These are phyloP conservation scores for Elephantulus edwardii DNA, from an alignment of 2,113 vertebrate species.

Conservation along the genomic window DNA sequence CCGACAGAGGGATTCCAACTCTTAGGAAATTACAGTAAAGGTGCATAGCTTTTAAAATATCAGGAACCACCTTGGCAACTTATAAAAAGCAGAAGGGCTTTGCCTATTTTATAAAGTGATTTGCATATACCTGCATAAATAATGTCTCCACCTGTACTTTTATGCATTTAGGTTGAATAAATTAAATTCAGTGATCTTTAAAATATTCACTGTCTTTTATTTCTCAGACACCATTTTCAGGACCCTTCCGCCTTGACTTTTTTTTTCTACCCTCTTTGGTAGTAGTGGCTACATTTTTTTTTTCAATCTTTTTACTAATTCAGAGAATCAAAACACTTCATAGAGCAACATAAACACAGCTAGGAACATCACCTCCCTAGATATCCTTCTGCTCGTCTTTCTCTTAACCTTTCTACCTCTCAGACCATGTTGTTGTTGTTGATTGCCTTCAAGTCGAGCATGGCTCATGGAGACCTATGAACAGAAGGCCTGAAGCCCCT, in stretches of 20 bases:
- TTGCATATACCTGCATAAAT: slow-evolving; percentile 83
- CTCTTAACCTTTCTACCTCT: slow-evolving; percentile 34
- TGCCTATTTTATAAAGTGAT: slow-evolving; percentile 82
- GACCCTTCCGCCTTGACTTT: slow-evolving; percentile 50
- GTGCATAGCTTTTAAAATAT: slow-evolving; percentile 81
- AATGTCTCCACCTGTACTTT: slow-evolving; percentile 82
- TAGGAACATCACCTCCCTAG: neutral
- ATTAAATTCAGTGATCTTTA: slow-evolving; percentile 80
- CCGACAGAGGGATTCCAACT: slow-evolving; percentile 72
- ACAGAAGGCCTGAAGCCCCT: too few relatives aligned
- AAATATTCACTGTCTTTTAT: slow-evolving; percentile 76
- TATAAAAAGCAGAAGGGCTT: slow-evolving; percentile 81
- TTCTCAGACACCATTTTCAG: slow-evolving; percentile 68
- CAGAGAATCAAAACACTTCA: slow-evolving; percentile 47
- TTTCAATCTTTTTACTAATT: slow-evolving; percentile 47
- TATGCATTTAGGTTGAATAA: slow-evolving; percentile 81
- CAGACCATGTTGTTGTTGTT: too few relatives aligned
- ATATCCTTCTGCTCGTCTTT: neutral
- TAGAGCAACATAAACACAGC: neutral
- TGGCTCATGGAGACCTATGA: too few relatives aligned
- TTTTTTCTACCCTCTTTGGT: neutral
- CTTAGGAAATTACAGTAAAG: slow-evolving; percentile 77
- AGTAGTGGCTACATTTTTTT: slow-evolving; percentile 47
- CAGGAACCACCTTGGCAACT: slow-evolving; percentile 82
- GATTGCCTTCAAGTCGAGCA: too few relatives aligned